These are phyloP conservation scores for Dryomyza anilis DNA, from an alignment of 2,888 invertebrate genomes.

Conservation along the genomic window DNA sequence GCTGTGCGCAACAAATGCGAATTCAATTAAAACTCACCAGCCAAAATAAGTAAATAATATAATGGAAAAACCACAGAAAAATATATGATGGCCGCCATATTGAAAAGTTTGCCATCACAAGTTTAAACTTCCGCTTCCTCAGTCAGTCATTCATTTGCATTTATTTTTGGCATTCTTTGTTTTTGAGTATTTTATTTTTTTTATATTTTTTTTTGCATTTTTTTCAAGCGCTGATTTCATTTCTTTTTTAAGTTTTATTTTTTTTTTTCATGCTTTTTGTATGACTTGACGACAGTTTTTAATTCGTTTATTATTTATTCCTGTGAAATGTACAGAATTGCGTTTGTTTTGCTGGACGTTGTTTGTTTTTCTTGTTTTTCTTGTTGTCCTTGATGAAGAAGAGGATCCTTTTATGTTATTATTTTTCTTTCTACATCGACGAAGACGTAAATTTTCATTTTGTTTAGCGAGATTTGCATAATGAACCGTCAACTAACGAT, in stretches of 20 bases:
- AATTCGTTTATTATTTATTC: conserved; percentile 57
- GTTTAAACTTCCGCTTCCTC: conserved; percentile 16
- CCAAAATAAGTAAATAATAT: conserved; percentile 24
- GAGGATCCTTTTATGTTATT: conserved; percentile 34
- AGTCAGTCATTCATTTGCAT: conserved; percentile 7
- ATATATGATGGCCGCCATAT: conserved; percentile 18
- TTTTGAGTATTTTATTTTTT: neutral
- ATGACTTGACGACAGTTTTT: conserved; percentile 41
- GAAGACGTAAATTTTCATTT: conserved; percentile 45
- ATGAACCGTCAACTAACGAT: conserved; percentile 25
- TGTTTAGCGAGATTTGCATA: conserved; percentile 26
- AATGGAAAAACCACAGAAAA: neutral
- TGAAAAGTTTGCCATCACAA: conserved; percentile 26
- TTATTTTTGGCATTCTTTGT: conserved; percentile 11
- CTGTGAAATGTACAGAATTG: conserved; percentile 35
- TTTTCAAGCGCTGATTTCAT: neutral
- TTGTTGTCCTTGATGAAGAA: conserved; percentile 34
- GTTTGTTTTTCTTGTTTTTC: conserved; percentile 10
- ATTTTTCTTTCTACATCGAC: conserved; percentile 30
- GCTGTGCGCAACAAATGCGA: conserved; percentile 21
- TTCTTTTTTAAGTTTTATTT: neutral
- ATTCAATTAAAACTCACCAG: conserved; percentile 27
- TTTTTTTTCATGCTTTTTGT: neutral
- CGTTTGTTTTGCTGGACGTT: conserved; percentile 29
- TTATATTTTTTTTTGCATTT: neutral